A percentile compares a stretch with the other conserved stretches of the same genome.
These are phyloP conservation scores for Corbicula japonica DNA, from an alignment of 2,888 invertebrate genomes.

Conservation along the genomic window DNA sequence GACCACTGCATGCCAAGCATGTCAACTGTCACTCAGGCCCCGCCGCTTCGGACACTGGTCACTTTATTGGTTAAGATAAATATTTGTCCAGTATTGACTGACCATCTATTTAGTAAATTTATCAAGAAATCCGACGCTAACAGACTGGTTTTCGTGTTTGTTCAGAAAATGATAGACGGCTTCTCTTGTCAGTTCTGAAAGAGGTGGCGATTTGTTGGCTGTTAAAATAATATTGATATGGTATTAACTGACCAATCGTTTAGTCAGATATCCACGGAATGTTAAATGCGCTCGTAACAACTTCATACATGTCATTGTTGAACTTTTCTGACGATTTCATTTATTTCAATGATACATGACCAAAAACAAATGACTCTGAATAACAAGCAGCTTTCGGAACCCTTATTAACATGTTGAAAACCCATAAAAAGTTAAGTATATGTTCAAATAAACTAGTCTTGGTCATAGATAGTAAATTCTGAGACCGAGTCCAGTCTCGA, in stretches of 20 bases:
- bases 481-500: no score
- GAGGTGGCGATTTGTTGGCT: slow-evolving; percentile 18
- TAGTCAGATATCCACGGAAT: slow-evolving; percentile 4
- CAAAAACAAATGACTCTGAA: no score
- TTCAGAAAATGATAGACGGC: slow-evolving; percentile 38
- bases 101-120: slow-evolving; percentile 36
- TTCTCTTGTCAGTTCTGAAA: slow-evolving; percentile 21
- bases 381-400: no score
- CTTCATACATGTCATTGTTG: no score
- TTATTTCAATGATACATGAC: no score
- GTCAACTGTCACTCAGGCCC: slow-evolving; percentile 59
- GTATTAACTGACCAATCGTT: slow-evolving; percentile 46
- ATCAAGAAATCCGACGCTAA: slow-evolving; percentile 33
- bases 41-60: slow-evolving; percentile 36
- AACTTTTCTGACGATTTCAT: no score
- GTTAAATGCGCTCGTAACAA: no score
- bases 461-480: no score
- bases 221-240: slow-evolving; percentile 52
- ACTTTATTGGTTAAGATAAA: slow-evolving; percentile 55
- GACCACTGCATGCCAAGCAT: slow-evolving; percentile 61
- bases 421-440: no score
- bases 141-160: slow-evolving; percentile 30
- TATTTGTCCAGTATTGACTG: slow-evolving; percentile 47
- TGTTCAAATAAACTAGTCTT: no score
- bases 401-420: no score